A percentile compares a stretch with the other conserved stretches of the same genome.
phyloP scores from a whole-genome alignment of 2,113 vertebrate species.

The Cardinalis cardinalis region DNA sequence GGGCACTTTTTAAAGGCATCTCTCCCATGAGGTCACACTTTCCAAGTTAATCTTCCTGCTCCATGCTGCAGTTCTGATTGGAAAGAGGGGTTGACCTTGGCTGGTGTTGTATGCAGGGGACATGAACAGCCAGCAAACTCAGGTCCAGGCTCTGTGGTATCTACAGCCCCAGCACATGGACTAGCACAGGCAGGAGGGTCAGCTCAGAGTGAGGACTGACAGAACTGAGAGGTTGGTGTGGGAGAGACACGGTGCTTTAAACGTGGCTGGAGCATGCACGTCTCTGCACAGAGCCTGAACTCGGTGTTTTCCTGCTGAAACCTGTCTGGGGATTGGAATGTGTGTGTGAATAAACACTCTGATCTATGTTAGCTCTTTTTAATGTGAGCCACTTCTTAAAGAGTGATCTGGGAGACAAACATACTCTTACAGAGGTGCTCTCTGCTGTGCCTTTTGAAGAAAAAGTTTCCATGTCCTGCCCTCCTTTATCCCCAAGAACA shows the following conservation, averaged over 20 bases:
- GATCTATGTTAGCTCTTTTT: background rate
- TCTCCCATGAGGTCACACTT: rapidly evolving
- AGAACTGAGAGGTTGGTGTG: rapidly evolving
- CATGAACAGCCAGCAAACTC: no score
- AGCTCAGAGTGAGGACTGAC: rapidly evolving
- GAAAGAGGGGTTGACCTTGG: background rate
- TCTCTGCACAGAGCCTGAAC: background rate
- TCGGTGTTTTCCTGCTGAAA: background rate
- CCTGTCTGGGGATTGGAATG: background rate
- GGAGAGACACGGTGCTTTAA: background rate
- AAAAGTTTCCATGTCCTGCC: background rate
- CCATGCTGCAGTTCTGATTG: background rate
- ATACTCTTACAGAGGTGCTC: background rate
- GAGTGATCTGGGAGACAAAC: rapidly evolving
- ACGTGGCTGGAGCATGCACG: background rate
- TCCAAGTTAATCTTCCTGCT: background rate
- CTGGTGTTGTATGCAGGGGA: rapidly evolving
- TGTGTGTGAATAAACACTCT: background rate
- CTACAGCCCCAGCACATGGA: background rate
- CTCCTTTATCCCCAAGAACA: background rate
- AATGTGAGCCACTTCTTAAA: background rate
- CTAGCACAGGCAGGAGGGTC: background rate
- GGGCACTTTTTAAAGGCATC: background rate
- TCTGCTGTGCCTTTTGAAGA: background rate
- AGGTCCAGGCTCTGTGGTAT: background rate